Evolutionary conservation across 2,888 invertebrate genomes (phyloP).

Genomic region (Platycnemis pennipes): DNA sequence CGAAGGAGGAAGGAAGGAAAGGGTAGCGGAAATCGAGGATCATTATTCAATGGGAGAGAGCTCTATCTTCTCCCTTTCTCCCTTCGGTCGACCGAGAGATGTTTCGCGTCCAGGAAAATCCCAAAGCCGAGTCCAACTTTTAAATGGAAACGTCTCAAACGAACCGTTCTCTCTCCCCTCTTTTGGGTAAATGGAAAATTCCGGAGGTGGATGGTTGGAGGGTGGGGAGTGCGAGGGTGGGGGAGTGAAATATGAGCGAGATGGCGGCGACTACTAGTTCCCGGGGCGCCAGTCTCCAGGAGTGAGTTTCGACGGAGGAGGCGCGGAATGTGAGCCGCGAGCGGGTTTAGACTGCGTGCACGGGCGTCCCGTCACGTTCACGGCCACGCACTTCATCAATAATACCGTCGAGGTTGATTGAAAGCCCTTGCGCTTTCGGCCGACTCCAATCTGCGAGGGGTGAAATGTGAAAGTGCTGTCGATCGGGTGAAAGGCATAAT

Average conservation of each 20-base stretch:
- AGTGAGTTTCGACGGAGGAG: no score
- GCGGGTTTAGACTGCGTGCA: no score
- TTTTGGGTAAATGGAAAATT: background rate
- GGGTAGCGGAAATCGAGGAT: background rate
- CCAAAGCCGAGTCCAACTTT: background rate
- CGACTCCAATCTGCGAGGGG: no score
- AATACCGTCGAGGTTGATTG: no score
- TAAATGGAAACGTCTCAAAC: background rate
- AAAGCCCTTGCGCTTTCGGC: no score
- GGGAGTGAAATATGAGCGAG: background rate
- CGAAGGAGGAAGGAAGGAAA: background rate
- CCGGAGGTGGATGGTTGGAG: background rate
- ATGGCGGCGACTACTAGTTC: background rate
- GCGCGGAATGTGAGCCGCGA: no score
- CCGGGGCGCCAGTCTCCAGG: no score
- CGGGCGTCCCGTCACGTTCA: no score
- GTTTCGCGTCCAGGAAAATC: background rate
- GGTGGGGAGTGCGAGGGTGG: background rate
- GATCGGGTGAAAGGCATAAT: no score
- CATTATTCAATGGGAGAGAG: background rate
- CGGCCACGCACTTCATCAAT: no score
- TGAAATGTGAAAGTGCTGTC: no score
- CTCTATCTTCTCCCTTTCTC: background rate
- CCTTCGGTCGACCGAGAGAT: background rate
- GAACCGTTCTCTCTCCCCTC: background rate